Evolutionary conservation across 1,140 invertebrate species (phyloP).

Genomic region (Halesus radiatus): DNA sequence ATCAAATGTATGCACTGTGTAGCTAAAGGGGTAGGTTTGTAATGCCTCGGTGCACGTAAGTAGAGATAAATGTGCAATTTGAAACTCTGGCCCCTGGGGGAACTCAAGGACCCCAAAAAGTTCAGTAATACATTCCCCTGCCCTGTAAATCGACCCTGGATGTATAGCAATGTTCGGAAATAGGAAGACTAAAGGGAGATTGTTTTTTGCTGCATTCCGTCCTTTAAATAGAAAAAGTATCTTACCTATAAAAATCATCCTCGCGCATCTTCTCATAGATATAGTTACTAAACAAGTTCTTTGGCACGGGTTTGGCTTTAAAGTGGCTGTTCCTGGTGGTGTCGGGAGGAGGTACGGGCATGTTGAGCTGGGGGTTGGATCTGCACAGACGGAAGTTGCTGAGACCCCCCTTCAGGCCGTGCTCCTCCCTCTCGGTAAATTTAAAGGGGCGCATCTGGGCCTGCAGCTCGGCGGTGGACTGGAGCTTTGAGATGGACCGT

Average conservation of each 20-base stretch:
- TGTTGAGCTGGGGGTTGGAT: constrained; percentile 71
- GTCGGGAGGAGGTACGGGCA: constrained; percentile 60
- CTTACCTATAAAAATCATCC: constrained; percentile 78
- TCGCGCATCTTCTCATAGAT: constrained; percentile 79
- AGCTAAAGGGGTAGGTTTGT: too few relatives aligned
- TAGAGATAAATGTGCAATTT: too few relatives aligned
- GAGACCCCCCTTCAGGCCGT: constrained; percentile 57
- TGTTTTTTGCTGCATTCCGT: too few relatives aligned
- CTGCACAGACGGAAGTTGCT: constrained; percentile 64
- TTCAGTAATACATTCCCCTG: too few relatives aligned
- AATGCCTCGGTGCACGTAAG: too few relatives aligned
- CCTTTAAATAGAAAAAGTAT: too few relatives aligned
- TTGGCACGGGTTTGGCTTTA: constrained; percentile 77
- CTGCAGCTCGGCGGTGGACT: constrained; percentile 70
- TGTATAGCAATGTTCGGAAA: too few relatives aligned
- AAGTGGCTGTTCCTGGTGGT: constrained; percentile 68
- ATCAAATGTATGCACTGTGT: too few relatives aligned
- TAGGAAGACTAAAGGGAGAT: too few relatives aligned
- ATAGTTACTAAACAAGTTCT: constrained; percentile 78
- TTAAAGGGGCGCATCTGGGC: constrained; percentile 77
- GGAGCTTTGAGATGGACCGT: constrained; percentile 70
- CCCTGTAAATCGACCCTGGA: too few relatives aligned
- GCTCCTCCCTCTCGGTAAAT: constrained; percentile 73
- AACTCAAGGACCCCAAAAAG: too few relatives aligned
- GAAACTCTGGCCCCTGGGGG: too few relatives aligned